Evolutionary conservation across 2,797 vertebrate species (phyloP).

Genomic region (Apodemus agrarius): DNA sequence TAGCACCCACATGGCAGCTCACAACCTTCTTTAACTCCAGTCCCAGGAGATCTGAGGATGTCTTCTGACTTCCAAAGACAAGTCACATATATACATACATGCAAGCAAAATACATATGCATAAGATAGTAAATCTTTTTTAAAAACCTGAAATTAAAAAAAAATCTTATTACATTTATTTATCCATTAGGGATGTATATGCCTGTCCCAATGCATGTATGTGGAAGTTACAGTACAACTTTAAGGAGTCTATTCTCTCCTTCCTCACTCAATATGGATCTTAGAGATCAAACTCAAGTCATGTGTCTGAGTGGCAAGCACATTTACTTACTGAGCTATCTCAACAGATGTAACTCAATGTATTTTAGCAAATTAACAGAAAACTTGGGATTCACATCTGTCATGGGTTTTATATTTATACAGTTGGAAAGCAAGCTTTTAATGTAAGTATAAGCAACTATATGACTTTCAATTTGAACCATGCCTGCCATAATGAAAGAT

Average conservation of each 20-base stretch:
- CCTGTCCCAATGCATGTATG: background rate
- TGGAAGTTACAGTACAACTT: too few relatives aligned
- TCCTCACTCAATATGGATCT: background rate
- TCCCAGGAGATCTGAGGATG: too few relatives aligned
- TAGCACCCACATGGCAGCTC: too few relatives aligned
- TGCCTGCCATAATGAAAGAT: conserved; percentile 2
- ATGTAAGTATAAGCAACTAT: background rate
- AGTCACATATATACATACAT: too few relatives aligned
- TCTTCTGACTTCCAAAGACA: too few relatives aligned
- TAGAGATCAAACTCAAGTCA: background rate
- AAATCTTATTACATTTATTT: background rate
- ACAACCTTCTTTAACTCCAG: too few relatives aligned
- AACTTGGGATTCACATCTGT: conserved; percentile 13
- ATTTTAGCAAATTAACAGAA: conserved; percentile 17
- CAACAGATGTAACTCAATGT: background rate
- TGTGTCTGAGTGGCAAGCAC: background rate
- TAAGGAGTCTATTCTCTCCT: background rate
- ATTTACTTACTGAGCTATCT: background rate
- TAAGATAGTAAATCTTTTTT: background rate
- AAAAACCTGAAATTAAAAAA: background rate
- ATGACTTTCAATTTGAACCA: conserved; percentile 15
- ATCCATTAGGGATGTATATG: background rate
- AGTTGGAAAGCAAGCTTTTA: conserved; percentile 29
- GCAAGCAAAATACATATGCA: background rate
- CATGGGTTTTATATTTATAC: background rate